These are phyloP conservation scores for Drusus annulatus DNA, from an alignment of 1,140 invertebrate genomes.

Conservation along the genomic window DNA sequence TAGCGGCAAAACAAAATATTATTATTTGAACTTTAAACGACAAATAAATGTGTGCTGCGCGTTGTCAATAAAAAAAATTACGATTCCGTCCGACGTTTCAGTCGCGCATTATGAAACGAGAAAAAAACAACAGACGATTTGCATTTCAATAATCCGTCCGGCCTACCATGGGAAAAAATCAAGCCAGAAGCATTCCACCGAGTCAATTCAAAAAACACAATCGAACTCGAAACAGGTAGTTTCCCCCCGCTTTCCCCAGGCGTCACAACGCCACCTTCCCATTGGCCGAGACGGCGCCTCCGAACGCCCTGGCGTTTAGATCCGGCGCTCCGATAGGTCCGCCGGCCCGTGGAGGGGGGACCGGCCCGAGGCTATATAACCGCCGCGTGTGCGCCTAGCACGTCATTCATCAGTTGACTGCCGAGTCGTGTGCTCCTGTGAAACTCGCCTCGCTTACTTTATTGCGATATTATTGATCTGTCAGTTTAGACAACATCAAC, in stretches of 20 bases:
- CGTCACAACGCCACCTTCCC: constrained; percentile 47
- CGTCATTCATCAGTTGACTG: constrained; percentile 49
- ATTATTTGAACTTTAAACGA: not conserved
- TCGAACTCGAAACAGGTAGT: constrained; percentile 55
- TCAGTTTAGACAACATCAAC: constrained; percentile 34
- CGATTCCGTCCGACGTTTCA: not conserved
- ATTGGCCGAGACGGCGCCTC: constrained; percentile 57
- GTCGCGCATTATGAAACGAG: constrained; percentile 21
- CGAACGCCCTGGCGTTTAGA: constrained; percentile 63
- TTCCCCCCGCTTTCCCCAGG: constrained; percentile 29
- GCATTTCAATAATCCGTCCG: constrained; percentile 55
- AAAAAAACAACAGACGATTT: constrained; percentile 47
- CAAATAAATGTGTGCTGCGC: too few relatives aligned
- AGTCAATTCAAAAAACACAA: constrained; percentile 50
- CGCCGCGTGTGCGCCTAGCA: constrained; percentile 62
- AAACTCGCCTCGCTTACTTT: constrained; percentile 43
- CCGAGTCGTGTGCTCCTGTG: constrained; percentile 60
- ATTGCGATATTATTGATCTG: constrained; percentile 53
- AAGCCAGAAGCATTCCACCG: constrained; percentile 43
- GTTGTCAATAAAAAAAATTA: too few relatives aligned
- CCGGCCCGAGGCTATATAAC: constrained; percentile 61
- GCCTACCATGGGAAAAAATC: constrained; percentile 55
- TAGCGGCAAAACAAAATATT: not conserved
- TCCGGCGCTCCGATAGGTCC: constrained; percentile 54
- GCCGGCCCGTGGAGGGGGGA: constrained; percentile 56